These are phyloP conservation scores for Sigmodon hispidus DNA, from an alignment of 2,113 vertebrate genomes.

Conservation along the genomic window DNA sequence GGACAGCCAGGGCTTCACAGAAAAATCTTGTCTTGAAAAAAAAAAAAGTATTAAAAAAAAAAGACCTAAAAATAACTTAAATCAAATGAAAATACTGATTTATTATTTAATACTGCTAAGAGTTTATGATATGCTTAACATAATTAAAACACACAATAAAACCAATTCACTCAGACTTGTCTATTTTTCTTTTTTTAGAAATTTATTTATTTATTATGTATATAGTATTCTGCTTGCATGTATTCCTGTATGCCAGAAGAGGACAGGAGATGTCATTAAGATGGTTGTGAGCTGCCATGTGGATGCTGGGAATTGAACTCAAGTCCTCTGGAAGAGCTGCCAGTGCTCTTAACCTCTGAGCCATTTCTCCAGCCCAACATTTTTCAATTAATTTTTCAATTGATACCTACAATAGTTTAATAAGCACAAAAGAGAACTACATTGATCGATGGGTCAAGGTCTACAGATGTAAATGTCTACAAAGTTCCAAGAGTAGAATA, in stretches of 20 bases:
- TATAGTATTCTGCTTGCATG: too few species aligned
- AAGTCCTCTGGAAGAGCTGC: too few species aligned
- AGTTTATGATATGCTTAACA: constrained; percentile 16
- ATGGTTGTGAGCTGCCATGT: too few species aligned
- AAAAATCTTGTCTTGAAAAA: background rate
- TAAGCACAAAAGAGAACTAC: constrained; percentile 35
- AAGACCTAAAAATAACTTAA: constrained; percentile 42
- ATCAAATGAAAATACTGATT: constrained; percentile 52
- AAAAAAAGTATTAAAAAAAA: background rate
- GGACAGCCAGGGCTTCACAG: background rate
- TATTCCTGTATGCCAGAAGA: too few species aligned
- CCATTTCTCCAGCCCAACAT: too few species aligned
- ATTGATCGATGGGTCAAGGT: background rate
- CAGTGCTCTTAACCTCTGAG: too few species aligned
- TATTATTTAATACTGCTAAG: constrained; percentile 31
- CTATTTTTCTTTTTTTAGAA: too few species aligned
- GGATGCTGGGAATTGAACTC: too few species aligned
- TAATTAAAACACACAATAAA: constrained; percentile 28
- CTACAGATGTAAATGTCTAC: constrained; percentile 29
- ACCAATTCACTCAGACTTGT: constrained; percentile 53
- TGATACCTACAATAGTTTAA: background rate
- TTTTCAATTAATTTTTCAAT: too few species aligned
- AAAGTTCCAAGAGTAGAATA: background rate
- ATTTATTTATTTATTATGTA: too few species aligned
- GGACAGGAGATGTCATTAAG: too few species aligned